Conservation (phyloP, 1,140 invertebrate species). For the Eciton burchellii region DNA sequence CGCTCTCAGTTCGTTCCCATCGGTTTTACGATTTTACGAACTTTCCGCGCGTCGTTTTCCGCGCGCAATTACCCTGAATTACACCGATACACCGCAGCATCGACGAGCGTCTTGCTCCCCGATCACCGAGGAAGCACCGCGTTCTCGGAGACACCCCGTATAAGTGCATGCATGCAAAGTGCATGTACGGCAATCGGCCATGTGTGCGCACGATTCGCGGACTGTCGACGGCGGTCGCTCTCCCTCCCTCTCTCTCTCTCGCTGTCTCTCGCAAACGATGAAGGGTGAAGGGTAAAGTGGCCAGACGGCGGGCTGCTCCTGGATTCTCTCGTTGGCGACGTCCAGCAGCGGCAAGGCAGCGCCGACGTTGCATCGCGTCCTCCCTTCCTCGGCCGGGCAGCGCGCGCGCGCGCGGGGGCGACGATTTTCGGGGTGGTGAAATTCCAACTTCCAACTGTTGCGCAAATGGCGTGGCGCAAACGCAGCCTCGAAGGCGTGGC, state of each 20-base stretch:
- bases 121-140: conserved; percentile 35
- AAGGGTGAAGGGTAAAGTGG: conserved; percentile 11
- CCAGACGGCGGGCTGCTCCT: conserved; percentile 11
- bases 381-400: conserved; percentile 62
- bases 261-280: conserved; percentile 28
- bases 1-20: neutral
- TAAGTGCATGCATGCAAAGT: conserved; percentile 51
- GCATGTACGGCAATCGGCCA: conserved; percentile 58
- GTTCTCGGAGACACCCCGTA: conserved; percentile 42
- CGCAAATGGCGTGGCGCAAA: conserved; percentile 76
- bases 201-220: conserved; percentile 56
- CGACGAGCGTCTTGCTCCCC: conserved; percentile 20
- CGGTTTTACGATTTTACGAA: neutral
- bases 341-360: conserved; percentile 16
- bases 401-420: conserved; percentile 35
- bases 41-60: too few relatives aligned
- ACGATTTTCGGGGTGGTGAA: conserved; percentile 70
- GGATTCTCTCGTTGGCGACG: conserved; percentile 24
- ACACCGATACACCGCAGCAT: neutral
- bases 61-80: neutral
- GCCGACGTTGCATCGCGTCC: neutral
- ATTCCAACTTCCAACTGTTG: conserved; percentile 79
- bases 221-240: conserved; percentile 51
- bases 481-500: conserved; percentile 74
- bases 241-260: too few relatives aligned